Base-by-base conservation (phyloP, 2,888 invertebrate species). In the Cryptocheilus praepositus region DNA sequence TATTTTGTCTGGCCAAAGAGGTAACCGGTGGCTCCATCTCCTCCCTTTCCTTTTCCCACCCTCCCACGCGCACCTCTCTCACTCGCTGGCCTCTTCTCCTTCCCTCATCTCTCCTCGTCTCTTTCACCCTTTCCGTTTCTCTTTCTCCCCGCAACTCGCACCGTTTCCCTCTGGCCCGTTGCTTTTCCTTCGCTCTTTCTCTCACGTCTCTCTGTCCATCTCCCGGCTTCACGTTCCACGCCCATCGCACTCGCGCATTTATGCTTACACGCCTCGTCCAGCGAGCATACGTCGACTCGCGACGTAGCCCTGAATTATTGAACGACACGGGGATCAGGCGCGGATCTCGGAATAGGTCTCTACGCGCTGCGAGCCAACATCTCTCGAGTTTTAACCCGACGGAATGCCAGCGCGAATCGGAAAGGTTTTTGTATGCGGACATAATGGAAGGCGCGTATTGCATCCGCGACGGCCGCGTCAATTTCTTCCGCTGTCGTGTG, bases 1-100 rank as follows among this genome's bases (percentile, higher is more conserved):
- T 83, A 84, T 84, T 83, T 81, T 77, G 79, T 76, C 83, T 70
- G 82, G 74, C 76, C 75, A 79, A 81, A 82, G 79, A 81, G 76
- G 75, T 75, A 78, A 76, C 75, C 74, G 66, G 65, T 71, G 64
- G 63, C 71, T 73, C 69, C 68, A 58, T 68, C 64, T 60, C 67
- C 61, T 36, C 56, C 66, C 7, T 54, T 66, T 64, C 56, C 52
- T 67, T 45, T 52, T 52, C 53, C 57, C 36, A 36, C 36, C 36
- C 36, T 66, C 49, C 21, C 61, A 55, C 62, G 64, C 15, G 2
- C 49, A 49, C 18, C 70, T 54, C 36, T 61, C 52, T 46, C 59
- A 49, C 61, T 66, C 56, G 5, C 25, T 43, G 56, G 59, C 67
- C 61, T 66, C 56, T 53, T 53, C 65, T 62, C 56, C 46, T 60